These are phyloP conservation scores for Nymphalis c-album DNA, from an alignment of 2,888 invertebrate genomes.

Conservation along the genomic window DNA sequence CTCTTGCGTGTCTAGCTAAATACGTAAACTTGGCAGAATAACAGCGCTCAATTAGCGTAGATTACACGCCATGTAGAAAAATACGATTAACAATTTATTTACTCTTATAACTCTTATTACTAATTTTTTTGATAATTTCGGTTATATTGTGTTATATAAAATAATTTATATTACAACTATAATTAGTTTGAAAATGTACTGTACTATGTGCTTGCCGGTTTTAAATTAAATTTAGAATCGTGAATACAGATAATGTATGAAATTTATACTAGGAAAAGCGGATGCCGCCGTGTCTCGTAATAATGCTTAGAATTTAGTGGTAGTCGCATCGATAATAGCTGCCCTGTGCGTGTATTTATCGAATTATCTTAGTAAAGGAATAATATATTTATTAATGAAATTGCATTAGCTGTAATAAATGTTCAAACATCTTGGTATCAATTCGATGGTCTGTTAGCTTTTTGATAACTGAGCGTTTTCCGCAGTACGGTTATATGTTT, in stretches of 20 bases:
- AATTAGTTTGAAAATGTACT: background rate
- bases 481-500: background rate
- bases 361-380: constrained; percentile 15
- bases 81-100: too few relatives aligned
- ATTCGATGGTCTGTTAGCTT: background rate
- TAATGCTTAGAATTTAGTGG: constrained; percentile 28
- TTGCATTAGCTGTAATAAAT: constrained; percentile 2
- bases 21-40: too few relatives aligned
- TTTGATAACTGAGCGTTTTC: background rate
- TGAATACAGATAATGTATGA: constrained; percentile 7
- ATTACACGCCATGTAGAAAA: too few relatives aligned
- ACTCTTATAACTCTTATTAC: too few relatives aligned
- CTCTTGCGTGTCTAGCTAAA: too few relatives aligned
- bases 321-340: constrained; percentile 22
- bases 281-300: background rate
- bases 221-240: background rate
- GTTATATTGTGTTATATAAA: too few relatives aligned
- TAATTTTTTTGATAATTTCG: too few relatives aligned
- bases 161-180: too few relatives aligned
- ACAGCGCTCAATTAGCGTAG: too few relatives aligned
- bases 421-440: too few relatives aligned
- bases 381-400: constrained; percentile 23
- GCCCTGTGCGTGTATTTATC: constrained; percentile 17
- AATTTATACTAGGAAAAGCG: constrained; percentile 4
- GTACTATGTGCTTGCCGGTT: background rate